phyloP scores from a whole-genome alignment of 23 tunicate genomes.

The Pegea sp. region DNA sequence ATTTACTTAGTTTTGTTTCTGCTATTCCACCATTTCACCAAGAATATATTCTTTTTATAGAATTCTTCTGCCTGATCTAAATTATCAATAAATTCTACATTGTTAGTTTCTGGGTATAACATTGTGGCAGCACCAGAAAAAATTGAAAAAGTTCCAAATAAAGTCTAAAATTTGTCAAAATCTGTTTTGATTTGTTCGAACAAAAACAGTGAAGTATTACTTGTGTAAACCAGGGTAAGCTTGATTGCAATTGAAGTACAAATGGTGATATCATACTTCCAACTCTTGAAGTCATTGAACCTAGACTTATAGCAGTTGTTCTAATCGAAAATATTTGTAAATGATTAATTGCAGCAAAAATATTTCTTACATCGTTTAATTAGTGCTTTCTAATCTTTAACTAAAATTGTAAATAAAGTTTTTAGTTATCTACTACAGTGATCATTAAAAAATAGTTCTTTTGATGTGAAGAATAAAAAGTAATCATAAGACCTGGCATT shows the following conservation, averaged over 20 bases:
- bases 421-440: too few relatives aligned
- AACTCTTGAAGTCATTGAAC: constrained; percentile 49
- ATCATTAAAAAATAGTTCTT: not conserved
- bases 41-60: constrained; percentile 14
- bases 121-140: constrained; percentile 9
- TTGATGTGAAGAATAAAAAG: not conserved
- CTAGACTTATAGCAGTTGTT: constrained; percentile 25
- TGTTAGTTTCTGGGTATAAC: constrained; percentile 30
- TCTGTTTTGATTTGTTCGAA: too few relatives aligned
- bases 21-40: too few relatives aligned
- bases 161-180: constrained; percentile 11
- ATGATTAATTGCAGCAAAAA: not conserved
- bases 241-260: constrained; percentile 18
- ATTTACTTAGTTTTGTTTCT: too few relatives aligned
- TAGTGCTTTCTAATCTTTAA: too few relatives aligned
- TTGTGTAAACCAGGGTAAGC: constrained; percentile 41
- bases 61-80: constrained; percentile 39
- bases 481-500: constrained; percentile 31
- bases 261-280: constrained; percentile 34
- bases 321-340: constrained; percentile 2
- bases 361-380: too few relatives aligned
- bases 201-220: too few relatives aligned
- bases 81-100: constrained; percentile 4
- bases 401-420: too few relatives aligned
- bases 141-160: constrained; percentile 30